Base-by-base conservation (phyloP, 2,113 vertebrate species). In the Trichechus manatus region DNA sequence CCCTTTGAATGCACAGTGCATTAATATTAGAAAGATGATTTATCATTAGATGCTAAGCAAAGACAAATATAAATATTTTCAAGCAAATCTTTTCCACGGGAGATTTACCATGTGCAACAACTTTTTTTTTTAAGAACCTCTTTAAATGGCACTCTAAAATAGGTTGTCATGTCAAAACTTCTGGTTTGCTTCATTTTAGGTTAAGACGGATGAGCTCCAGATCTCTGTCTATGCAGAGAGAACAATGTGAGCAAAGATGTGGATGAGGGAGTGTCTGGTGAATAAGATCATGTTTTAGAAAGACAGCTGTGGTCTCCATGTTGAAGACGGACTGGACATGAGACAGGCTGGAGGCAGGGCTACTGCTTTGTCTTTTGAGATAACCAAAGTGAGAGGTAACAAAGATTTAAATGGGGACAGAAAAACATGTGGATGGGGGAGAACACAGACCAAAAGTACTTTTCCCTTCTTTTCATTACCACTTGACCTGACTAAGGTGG, bases 11-110 rank as follows among this genome's bases (percentile, higher is more conserved):
- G 66, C 19, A 87, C 5, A 94, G 89, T 83, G 29, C n/a, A 96
- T 20, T 50, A 91, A 96, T 96, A 96, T 95, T 74, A 89, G 50
- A 89, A 75, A 93, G 25, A 78, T 5, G 79, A 44, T 97, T 97
- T 96, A 75, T 81, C 89, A 56, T 88, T 86, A 85, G 81, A 96
- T 86, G 79, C 61, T 5, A 11, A 86, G 11, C 39, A 93, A 93
- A 94, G 83, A 36, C 20, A 89, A 84, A 42, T 44, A 64, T 53
- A 97, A 92, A 89, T 39, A n/a, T 92, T 95, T 75, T 94, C 72
- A 33, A 93, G 59, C 14, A 80, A 70, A 68, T 39, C 2, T 89
- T 94, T 98, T 93, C 31, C 77, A 82, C 19, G 0, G 0, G 89
- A 72, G 33, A 97, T 77, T 95, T 29, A 92, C 44, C 81, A 91